Evolutionary conservation across 2,888 invertebrate genomes (phyloP).

Genomic region (Dasysyrphus tricinctus): DNA sequence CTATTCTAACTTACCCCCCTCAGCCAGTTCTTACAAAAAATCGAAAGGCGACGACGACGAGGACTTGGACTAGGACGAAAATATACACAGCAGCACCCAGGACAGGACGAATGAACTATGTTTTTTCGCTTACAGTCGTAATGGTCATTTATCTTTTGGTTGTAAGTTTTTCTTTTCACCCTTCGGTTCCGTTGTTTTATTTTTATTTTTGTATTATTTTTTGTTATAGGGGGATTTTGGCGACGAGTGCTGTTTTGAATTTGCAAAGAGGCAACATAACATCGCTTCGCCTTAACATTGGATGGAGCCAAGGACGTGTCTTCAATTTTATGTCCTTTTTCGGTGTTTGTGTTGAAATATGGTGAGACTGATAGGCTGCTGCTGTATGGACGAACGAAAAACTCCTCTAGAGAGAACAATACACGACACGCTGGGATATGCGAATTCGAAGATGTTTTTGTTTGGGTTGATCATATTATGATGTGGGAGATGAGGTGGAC

Average conservation of each 20-base stretch:
- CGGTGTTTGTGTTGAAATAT: slow-evolving; percentile 46
- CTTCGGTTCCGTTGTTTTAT: slow-evolving; percentile 10
- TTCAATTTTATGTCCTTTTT: slow-evolving; percentile 53
- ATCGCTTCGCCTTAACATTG: slow-evolving; percentile 67
- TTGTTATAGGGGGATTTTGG: slow-evolving; percentile 46
- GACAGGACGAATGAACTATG: slow-evolving; percentile 64
- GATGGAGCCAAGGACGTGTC: slow-evolving; percentile 71
- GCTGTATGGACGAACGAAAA: neutral
- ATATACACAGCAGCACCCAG: slow-evolving; percentile 22
- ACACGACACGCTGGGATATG: slow-evolving; percentile 35
- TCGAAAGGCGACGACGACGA: slow-evolving; percentile 25
- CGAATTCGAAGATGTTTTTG: slow-evolving; percentile 58
- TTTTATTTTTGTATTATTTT: slow-evolving; percentile 11
- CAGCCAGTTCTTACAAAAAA: slow-evolving; percentile 8
- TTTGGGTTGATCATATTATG: slow-evolving; percentile 37
- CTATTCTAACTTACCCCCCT: slow-evolving; percentile 22
- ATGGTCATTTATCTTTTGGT: slow-evolving; percentile 72
- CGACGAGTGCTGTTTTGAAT: slow-evolving; percentile 74
- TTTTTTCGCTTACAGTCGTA: slow-evolving; percentile 69
- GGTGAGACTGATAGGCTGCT: slow-evolving; percentile 31
- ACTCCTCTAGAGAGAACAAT: slow-evolving; percentile 13
- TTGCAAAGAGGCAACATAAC: slow-evolving; percentile 71
- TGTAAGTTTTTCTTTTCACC: slow-evolving; percentile 54
- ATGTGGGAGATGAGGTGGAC: slow-evolving; percentile 8
- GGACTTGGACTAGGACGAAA: slow-evolving; percentile 4